Evolutionary conservation across 2,113 vertebrate species (phyloP).

Genomic region (Limnothrissa miodon): DNA sequence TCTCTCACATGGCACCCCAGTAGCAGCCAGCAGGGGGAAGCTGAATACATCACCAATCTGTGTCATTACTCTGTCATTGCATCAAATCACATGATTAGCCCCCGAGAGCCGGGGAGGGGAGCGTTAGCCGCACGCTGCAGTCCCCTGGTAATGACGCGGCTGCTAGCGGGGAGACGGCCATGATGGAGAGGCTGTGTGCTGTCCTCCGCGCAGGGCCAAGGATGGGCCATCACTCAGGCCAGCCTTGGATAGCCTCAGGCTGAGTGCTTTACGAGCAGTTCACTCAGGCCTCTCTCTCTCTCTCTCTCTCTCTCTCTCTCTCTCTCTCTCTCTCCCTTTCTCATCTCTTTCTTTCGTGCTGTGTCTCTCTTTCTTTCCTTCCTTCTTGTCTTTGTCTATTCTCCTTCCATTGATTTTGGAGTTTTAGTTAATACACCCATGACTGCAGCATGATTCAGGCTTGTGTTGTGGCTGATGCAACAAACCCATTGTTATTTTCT

Average conservation of each 20-base stretch:
- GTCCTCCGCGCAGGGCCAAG: constrained; percentile 70
- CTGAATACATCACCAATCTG: constrained; percentile 74
- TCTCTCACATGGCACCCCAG: constrained; percentile 7
- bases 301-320: not conserved
- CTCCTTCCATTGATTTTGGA: constrained; percentile 5
- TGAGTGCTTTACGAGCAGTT: constrained; percentile 60
- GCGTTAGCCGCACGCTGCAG: constrained; percentile 50
- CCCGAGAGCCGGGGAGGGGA: constrained; percentile 64
- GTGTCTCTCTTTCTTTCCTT: not conserved
- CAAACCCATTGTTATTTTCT: constrained; percentile 12
- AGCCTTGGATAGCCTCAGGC: constrained; percentile 64
- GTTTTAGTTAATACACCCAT: constrained; percentile 14
- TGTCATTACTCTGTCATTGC: constrained; percentile 76
- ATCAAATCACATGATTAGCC: constrained; percentile 82
- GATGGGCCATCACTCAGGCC: constrained; percentile 70
- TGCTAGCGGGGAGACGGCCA: constrained; percentile 37
- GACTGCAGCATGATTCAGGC: constrained; percentile 3
- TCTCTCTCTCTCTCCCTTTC: not conserved
- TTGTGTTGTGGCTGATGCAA: constrained; percentile 20
- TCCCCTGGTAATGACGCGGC: constrained; percentile 71
- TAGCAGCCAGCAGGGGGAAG: constrained; percentile 64
- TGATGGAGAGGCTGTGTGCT: constrained; percentile 68
- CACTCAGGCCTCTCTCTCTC: constrained; percentile 52
- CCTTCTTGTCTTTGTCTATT: constrained; percentile 13
- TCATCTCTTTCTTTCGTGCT: constrained; percentile 23